These are phyloP conservation scores for Rhagonycha lutea DNA, from an alignment of 2,888 invertebrate species.

Conservation along the genomic window DNA sequence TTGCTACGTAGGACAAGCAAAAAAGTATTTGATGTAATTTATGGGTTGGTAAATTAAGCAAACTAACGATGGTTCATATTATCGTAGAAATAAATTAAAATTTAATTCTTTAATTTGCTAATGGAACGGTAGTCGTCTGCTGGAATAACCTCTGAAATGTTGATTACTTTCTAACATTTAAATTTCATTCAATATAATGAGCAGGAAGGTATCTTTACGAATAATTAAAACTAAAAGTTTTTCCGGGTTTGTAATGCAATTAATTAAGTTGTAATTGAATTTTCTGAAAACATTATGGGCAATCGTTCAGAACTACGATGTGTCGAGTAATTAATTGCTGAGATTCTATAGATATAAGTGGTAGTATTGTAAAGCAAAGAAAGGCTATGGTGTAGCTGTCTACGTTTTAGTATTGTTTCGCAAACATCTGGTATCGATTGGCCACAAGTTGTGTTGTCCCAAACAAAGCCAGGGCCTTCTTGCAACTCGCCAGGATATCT, in stretches of 20 bases:
- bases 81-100: neutral
- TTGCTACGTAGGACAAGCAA: neutral
- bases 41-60: neutral
- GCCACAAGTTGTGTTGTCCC: constrained; percentile 21
- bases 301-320: constrained; percentile 12
- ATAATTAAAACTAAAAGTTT: neutral
- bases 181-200: neutral
- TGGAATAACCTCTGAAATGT: neutral
- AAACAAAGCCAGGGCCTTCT: constrained; percentile 22
- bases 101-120: neutral
- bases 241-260: neutral
- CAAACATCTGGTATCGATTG: constrained; percentile 31
- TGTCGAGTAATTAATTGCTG: constrained; percentile 24
- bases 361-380: constrained; percentile 20
- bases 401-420: constrained; percentile 28
- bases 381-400: constrained; percentile 27
- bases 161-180: neutral
- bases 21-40: neutral
- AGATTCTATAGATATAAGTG: constrained; percentile 26
- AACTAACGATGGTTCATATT: neutral
- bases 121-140: neutral
- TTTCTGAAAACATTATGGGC: constrained; percentile 8
- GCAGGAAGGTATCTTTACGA: neutral
- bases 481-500: constrained; percentile 29
- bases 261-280: constrained; percentile 20